Base-by-base conservation (phyloP, 2,888 invertebrate genomes). In the Cantharis rustica region DNA sequence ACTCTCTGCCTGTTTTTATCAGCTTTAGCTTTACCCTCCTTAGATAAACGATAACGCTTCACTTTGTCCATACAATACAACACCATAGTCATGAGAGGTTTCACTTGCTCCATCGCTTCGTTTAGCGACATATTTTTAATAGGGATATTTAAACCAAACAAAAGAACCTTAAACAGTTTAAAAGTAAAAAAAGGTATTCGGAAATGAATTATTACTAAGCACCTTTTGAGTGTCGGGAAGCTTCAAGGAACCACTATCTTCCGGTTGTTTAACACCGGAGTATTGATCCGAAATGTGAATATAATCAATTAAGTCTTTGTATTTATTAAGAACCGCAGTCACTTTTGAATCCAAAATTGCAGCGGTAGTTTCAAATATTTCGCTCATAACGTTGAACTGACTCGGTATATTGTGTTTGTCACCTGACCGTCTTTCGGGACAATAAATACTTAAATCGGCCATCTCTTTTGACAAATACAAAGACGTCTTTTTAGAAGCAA, bases 211-310 rank as follows among this genome's bases (percentile, higher is more conserved):
- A 23, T 9, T 23, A 7, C 7, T 9, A 23, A 23, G 23, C 23
- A 85, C 85, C 81, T 86, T 87, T 79, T 87, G 86, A 73, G 86
- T 85, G 13, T 88, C 87, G n/a, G 88, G 86, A 78, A 86, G 80
- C 81, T 85, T 86, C 15, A 86, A 80, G 16, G 82, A 80, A 90
- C 95, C 92, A 88, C 95, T 94, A 77, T 88, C 88, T 68, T 98
- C 98, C 85, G 94, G 93, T 86, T 94, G 94, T 88, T 97, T 96
- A 26, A 93, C 92, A 61, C 99, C 99, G 82, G 95, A 94, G 89
- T 94, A 99, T 86, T 98, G 96, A 90, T 99, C 99, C 73, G 98
- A 98, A 85, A 99, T 93, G 89, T 99, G 99, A 88, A 99, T 95
- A 89, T 95, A 99, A 88, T 99, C 98, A 84, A 99, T 92, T 86